Evolutionary conservation across 1,140 invertebrate species (phyloP), one percentile per base, ranked within the genome.

Genomic region (Coenobita brevimanus): DNA sequence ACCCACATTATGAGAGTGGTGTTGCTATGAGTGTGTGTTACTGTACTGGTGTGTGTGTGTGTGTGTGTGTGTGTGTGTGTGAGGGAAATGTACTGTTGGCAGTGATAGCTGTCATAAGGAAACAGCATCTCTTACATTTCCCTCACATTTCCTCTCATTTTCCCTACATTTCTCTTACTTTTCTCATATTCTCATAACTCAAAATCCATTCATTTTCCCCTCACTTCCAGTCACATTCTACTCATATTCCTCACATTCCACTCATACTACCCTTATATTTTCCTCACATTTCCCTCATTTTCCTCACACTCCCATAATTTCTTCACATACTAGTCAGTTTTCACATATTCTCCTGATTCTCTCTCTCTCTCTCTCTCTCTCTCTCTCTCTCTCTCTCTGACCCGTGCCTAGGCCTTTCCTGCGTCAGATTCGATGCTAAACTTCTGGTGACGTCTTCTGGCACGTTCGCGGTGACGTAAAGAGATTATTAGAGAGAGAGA

Each of bases 61-160:
- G 62, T 67, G 62, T 67, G 62, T 67, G 62, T 67, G 62, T 71
- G 67, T 71, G 67, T 71, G 67, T 71, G 67, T 71, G 67, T 71
- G 67, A 38, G 62, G 27, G n/a, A 30, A 33, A 30, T 24, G 27
- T 24, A 30, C 0, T 67, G 27, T 8, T 33, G 27, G 57, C 27
- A 64, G 62, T 64, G 62, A 67, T 30, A 67, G 36, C 27, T 4
- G 21, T 10, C 10, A 13, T 30, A 67, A 67, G 36, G 36, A 67
- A 1, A 67, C 15, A n/a, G 10, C 13, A 57, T 54, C 50, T 54
- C 50, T 54, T 8, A 21, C 8, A 54, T 71, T 38, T 1, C 33
- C 24, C 27, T 67, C 64, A 33, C 24, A 8, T 33, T 67, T 33
- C 27, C 60, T 21, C 21, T 62, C 60, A n/a, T 27, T 21, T 21